A percentile compares a stretch with the other conserved stretches of the same genome.
These are phyloP conservation scores for Diadophis punctatus DNA, from an alignment of 2,113 vertebrate genomes.

Conservation along the genomic window DNA sequence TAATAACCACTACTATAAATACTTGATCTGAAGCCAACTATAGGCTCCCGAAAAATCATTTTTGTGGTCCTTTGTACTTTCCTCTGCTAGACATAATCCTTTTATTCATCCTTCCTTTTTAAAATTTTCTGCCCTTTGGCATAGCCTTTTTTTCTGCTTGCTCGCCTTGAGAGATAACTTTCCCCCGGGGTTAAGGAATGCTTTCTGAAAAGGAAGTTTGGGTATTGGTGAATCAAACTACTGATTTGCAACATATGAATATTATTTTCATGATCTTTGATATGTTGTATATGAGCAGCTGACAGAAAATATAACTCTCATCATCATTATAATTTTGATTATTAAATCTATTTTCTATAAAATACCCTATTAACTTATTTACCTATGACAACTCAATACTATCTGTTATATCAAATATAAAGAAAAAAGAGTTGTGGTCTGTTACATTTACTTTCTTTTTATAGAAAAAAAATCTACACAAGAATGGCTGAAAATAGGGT, in stretches of 20 bases:
- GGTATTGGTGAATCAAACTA: neutral
- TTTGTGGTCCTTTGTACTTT: neutral
- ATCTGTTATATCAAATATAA: neutral
- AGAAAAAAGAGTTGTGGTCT: neutral
- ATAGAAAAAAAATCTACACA: neutral
- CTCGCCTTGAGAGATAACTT: neutral
- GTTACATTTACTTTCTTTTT: neutral
- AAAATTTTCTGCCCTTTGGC: neutral
- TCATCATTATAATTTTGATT: neutral
- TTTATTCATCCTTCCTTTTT: neutral
- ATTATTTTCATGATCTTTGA: neutral
- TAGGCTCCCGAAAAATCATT: neutral
- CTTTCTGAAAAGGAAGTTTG: neutral
- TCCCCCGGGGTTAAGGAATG: neutral
- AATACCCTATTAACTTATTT: neutral
- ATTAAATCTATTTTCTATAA: neutral
- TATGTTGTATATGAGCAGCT: neutral
- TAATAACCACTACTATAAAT: neutral
- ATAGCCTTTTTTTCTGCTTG: neutral
- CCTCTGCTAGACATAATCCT: neutral
- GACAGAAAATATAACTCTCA: neutral
- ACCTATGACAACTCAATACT: neutral
- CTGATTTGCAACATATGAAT: neutral
- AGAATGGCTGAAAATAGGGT: neutral
- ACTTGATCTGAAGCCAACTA: neutral